Evolutionary conservation across 2,113 vertebrate genomes (phyloP), one percentile per base, ranked within the genome.

Genomic region (Cyanoramphus novaezelandiae): DNA sequence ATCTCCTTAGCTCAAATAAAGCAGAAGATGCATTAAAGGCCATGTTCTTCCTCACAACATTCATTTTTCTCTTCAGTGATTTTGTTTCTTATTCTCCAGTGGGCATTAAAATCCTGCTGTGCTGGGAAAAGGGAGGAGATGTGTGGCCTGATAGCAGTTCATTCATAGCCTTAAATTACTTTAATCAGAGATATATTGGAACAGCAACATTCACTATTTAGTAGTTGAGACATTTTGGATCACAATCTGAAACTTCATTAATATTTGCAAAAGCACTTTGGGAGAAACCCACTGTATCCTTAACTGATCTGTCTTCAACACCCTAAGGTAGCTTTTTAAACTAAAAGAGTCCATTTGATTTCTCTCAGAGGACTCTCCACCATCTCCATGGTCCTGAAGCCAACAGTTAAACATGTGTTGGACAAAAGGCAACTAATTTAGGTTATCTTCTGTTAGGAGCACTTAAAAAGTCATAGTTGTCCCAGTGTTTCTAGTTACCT

Each of bases 221-320:
- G 29, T 18, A 65, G 13, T 29, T 70, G 29, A 41, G 47, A 35
- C 9, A n/a, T 71, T 31, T 53, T 62, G 39, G 16, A 23, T 52
- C 53, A 53, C 3, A 3, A 65, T 74, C 69, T 77, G 39, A 64
- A 62, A 28, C 19, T 29, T 53, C 39, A 43, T 53, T 78, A 57
- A 68, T 60, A 80, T 63, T 69, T 93, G 65, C 31, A 59, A 86
- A 85, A 63, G 71, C 5, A 10, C 1, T 4, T 39, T 27, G 50
- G 81, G 44, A 64, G 84, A 71, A 67, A 21, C 9, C 24, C 24
- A n/a, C 20, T 25, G 16, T 17, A 6, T 28, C 11, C 33, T 88
- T 68, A 74, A 92, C 86, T 10, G 97, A 92, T 29, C 98, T 97
- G 7, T 98, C 98, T 18, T 81, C 93, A 69, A 47, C 64, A 47